Evolutionary conservation across 2,113 vertebrate species (phyloP), one percentile per base, ranked within the genome.

Genomic region (Grammomys surdaster): DNA sequence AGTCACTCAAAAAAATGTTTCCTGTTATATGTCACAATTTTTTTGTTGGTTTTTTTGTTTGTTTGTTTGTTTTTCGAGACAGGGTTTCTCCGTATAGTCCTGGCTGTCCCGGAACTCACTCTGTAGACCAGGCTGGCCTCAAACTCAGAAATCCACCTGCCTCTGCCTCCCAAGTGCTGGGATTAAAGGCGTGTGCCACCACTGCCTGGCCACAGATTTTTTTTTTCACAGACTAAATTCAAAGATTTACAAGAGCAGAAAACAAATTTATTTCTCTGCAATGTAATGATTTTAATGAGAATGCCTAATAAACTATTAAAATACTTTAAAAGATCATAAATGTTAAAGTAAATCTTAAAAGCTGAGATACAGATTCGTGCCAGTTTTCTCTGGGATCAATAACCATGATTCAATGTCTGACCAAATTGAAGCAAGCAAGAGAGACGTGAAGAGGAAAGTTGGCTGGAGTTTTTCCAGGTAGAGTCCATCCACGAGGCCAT

Each of bases 161-260:
- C 40, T 40, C 40, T 40, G 40, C 40, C 40, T 40, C 40, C 40
- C 40, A 40, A 40, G 40, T 40, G 40, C 40, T 40, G 40, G 40
- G 40, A 40, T 40, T 40, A 40, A 40, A 40, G 40, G 40, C 40
- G 40, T 40, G 40, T 40, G 40, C 40, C 40, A 40, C 40, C 40
- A 40, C 40, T 40, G 40, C 40, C 40, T 40, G 40, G 40, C 40
- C 40, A 40, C 40, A 40, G 40, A 40, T 40, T 40, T 67, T 48
- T 92, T 96, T 92, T 96, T 92, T 8, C 33, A 90, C 78, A 90
- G 70, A 65, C 72, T 93, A 73, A 94, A 85, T 97, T 92, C 89
- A 26, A 84, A 94, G 60, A 63, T 63, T 92, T 73, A 43, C 76
- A 48, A 40, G 17, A 89, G 70, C 9, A 89, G 26, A 63, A 84